Evolutionary conservation across 2,113 vertebrate species (phyloP), one percentile per base, ranked within the genome.

Genomic region (Lagopus muta): DNA sequence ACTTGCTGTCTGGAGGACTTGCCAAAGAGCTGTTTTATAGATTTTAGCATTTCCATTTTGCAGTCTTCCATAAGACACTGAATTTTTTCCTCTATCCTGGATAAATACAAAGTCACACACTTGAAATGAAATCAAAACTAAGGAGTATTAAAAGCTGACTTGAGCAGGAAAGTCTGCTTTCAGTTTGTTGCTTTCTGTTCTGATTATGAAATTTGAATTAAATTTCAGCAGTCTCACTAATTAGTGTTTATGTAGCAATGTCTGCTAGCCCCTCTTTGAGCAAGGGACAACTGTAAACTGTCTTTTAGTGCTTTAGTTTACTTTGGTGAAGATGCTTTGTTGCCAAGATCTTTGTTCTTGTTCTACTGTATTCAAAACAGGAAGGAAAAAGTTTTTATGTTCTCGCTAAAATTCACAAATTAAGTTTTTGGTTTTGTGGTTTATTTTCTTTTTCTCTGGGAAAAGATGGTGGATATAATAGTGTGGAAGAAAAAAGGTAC

Each of bases 71-170:
- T 55, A 90, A 74, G 40, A 91, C 8, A 4, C 34, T 88, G 42
- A 47, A 3, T 54, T 40, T 38, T 50, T n/a, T 1, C 3, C 18
- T 11, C 30, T 67, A 75, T 88, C 57, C 92, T 91, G 87, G 48
- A 58, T 90, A 65, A 94, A 75, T 69, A 18, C n/a, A 84, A 88
- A 88, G 43, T 90, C 82, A 82, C 73, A 57, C 28, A 28, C 27
- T 86, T 94, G 91, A 94, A 93, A 67, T 67, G 18, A 95, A 94
- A 90, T 72, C 76, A 90, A 88, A 81, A 73, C 32, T 80, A 60
- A 88, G 10, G 34, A 83, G 62, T 67, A 74, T 65, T 66, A 83
- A 82, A 90, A 71, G 61, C 62, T 89, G 71, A 62, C 62, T 82
- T 55, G 62, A 70, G n/a, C 77, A 76, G 27, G 60, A 91, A 77